Evolutionary conservation across 2,888 invertebrate species (phyloP), one percentile per base, ranked within the genome.

Genomic region (Opisthograptis luteolata): DNA sequence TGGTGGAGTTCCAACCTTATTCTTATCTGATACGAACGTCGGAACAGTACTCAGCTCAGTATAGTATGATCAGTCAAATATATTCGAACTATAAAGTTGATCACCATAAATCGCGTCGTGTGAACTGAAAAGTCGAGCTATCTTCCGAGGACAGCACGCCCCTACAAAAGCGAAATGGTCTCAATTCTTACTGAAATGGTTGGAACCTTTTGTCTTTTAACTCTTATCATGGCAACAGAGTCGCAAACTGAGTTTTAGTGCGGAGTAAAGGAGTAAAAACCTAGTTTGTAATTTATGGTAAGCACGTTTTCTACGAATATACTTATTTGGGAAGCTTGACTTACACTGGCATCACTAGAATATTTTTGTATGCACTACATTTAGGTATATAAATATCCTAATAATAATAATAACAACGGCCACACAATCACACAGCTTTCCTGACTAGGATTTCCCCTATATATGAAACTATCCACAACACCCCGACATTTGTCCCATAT

Each of bases 241-340:
- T n/a, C n/a, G n/a, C n/a, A n/a, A n/a, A 55, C 55, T 40, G 51
- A 35, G 52, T 56, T 61, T 58, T 45, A 61, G 45, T 45, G 45
- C 30, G 39, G 49, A 51, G 50, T 61, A 58, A 58, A 54, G 39
- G 49, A 51, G 50, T 61, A 58, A 58, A 54, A 61, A 48, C 52
- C 42, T 41, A 56, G 35, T 54, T 51, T 47, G 41, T 27, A 44
- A 51, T 60, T 55, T 55, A 58, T 55, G 22, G 40, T 30, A 27
- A 53, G 39, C 27, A 39, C 17, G 24, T 45, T 45, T 15, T 39
- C 36, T 37, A 36, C 15, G 28, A 36, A 24, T 36, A 42, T 27
- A 7, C 2, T 20, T 20, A 20, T 5, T 22, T 7, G n/a, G n/a
- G n/a, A 22, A 2, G 22, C n/a, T 22, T 22, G 22, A 6, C n/a